Evolutionary conservation across 2,888 invertebrate genomes (phyloP), one percentile per base, ranked within the genome.

Genomic region (Drosophila melanosoma): DNA sequence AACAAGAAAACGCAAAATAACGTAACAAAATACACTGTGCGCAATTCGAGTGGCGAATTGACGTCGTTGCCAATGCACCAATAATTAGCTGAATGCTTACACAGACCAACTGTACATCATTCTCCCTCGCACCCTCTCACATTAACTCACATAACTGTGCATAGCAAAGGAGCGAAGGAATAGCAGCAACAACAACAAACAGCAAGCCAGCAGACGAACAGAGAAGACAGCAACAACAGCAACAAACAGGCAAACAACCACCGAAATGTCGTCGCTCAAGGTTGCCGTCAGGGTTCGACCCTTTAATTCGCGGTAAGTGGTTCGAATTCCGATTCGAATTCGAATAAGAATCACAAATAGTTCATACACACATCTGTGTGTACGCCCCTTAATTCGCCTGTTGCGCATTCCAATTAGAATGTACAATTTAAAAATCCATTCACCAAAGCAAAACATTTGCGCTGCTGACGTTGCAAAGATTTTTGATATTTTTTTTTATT

Each of bases 251-350:
- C 36, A 45, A 71, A 61, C 74, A 74, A 86, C 84, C 77, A 77
- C 79, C 76, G 76, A 84, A 79, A 97, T 97, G 97, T 97, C 98
- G 92, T 98, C 98, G 90, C 96, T 98, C 91, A 97, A 97, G 95
- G 97, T 97, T 92, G 97, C 97, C 91, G 97, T 97, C 89, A 95
- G 97, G 94, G 97, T 97, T 94, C 96, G 97, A 93, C 97, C 97
- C 93, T 97, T 97, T 94, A 97, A 97, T 94, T 95, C 96, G 94
- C 97, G 97, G 97, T 97, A 92, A 91, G 93, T 70, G 45, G 59
- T 63, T 54, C 45, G 45, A 42, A 69, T 60, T 59, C 38, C 11
- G 23, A 48, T 69, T 60, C 11, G 12, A 45, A 54, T 58, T 70
- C 57, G 23, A 54, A 48, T 40, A 62, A 33, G 45, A 74, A 58